These are phyloP conservation scores for Drosophila putrida DNA, from an alignment of 2,888 invertebrate genomes.

Conservation along the genomic window DNA sequence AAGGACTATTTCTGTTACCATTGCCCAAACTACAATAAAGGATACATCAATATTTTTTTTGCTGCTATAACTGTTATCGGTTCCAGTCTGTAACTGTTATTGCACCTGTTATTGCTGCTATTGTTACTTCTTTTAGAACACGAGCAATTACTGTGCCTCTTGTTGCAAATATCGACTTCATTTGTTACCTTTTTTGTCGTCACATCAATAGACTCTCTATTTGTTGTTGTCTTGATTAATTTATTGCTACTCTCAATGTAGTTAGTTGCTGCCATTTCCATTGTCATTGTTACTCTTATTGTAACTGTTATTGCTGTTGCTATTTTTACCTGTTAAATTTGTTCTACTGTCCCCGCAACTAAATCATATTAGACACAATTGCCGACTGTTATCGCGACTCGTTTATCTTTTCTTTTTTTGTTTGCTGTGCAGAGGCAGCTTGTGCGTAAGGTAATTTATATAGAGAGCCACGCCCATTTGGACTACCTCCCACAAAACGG, in stretches of 20 bases:
- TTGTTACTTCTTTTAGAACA: too few relatives aligned
- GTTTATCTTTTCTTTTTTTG: conserved; percentile 29
- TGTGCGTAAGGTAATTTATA: conserved; percentile 70
- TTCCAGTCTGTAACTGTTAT: too few relatives aligned
- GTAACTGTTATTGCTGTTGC: conserved; percentile 3
- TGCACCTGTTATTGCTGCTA: too few relatives aligned
- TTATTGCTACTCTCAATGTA: background rate
- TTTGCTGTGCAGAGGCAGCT: conserved; percentile 40
- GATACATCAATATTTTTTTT: too few relatives aligned
- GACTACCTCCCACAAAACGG: conserved; percentile 28
- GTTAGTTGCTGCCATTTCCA: background rate
- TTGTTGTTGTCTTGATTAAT: background rate
- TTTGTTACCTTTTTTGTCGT: too few relatives aligned
- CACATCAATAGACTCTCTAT: background rate
- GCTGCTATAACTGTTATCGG: too few relatives aligned
- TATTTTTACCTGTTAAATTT: conserved; percentile 23
- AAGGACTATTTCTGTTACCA: background rate
- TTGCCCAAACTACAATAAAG: too few relatives aligned
- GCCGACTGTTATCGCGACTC: conserved; percentile 52
- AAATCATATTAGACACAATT: conserved; percentile 63
- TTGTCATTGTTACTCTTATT: background rate
- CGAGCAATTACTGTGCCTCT: too few relatives aligned
- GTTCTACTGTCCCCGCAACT: conserved; percentile 27
- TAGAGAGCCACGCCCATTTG: conserved; percentile 58
- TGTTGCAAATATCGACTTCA: too few relatives aligned